A percentile compares a stretch with the other conserved stretches of the same genome.
Evolutionary conservation across 2,113 vertebrate species (phyloP).

Genomic region (Symphodus melops): DNA sequence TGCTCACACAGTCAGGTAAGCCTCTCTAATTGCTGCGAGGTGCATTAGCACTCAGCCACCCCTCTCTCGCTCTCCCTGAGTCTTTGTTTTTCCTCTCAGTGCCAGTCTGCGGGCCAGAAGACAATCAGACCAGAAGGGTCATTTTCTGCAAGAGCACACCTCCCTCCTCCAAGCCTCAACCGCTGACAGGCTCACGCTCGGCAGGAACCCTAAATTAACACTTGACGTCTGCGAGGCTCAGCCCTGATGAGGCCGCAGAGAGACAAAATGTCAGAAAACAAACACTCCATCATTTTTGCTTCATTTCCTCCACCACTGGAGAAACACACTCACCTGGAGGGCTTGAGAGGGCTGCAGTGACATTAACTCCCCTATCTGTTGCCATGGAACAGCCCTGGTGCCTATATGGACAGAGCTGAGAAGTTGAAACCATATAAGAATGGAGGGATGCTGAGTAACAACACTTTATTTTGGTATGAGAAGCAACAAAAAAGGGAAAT

Average conservation of each 20-base stretch:
- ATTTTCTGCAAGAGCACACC: conserved; percentile 93
- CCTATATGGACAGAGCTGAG: conserved; percentile 76
- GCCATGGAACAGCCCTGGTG: conserved; percentile 77
- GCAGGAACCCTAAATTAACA: conserved; percentile 91
- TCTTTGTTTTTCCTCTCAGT: conserved; percentile 84
- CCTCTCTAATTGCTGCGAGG: conserved; percentile 83
- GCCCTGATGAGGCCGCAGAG: conserved; percentile 84
- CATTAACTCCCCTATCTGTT: conserved; percentile 79
- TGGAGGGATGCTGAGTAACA: conserved; percentile 41
- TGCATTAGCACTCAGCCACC: conserved; percentile 82
- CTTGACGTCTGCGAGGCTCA: conserved; percentile 86
- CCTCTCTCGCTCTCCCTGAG: conserved; percentile 35
- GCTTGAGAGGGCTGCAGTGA: conserved; percentile 81
- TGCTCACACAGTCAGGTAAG: conserved; percentile 76
- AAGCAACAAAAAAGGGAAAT: conserved; percentile 18
- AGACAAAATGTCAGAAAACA: conserved; percentile 88
- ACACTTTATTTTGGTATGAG: conserved; percentile 40
- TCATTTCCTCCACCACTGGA: conserved; percentile 86
- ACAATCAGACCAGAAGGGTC: conserved; percentile 92
- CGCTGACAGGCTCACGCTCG: conserved; percentile 87
- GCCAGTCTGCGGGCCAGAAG: conserved; percentile 82
- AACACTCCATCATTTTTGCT: conserved; percentile 91
- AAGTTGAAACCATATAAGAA: conserved; percentile 70
- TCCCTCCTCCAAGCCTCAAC: conserved; percentile 84
- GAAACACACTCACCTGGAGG: conserved; percentile 89